Base-by-base conservation (phyloP, 2,797 vertebrate species). In the Leptoclinus maculatus region DNA sequence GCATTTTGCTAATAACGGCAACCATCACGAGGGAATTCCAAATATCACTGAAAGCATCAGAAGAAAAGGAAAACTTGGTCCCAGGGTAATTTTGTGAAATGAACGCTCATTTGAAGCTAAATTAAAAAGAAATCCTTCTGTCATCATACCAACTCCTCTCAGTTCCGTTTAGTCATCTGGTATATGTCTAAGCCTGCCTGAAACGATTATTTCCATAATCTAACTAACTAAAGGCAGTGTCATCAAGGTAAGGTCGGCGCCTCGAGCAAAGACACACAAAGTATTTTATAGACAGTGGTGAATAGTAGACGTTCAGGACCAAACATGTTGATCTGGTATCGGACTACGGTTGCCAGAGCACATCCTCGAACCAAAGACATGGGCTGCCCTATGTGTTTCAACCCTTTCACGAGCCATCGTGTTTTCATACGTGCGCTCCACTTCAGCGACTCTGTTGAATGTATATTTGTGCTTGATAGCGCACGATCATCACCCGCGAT, bases 281-380 rank as follows among this genome's bases (percentile, higher is more conserved):
- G 23, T 11, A 41, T 67, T 73, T 82, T 73, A 64, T 54, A 77
- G 49, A 69, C 85, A 56, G 34, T 1, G 9, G 39, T 19, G 5
- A 43, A 71, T 84, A 77, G 66, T 32, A 71, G 54, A 73, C 25
- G 13, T 78, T 91, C 91, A 91, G 71, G 93, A 93, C 92, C 82
- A 89, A 93, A 93, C 93, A 86, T 76, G 92, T 88, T 45, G 79
- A 89, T 84, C 76, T 79, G 63, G 71, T 87, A 83, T 86, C 69
- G 16, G 66, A 84, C 58, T 53, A 14, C 64, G 66, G 45, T 32
- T 73, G 62, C 38, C 10, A 71, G 71, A 76, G 32, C 67, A 74
- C 85, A 83, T 38, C 81, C 64, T 82, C 10, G 21, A 85, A 88
- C 86, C 86, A 84, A 87, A 76, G 72, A 21, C 62, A 14, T 23